Base-by-base conservation (phyloP, 1,140 invertebrate genomes). In the Galleria mellonella region DNA sequence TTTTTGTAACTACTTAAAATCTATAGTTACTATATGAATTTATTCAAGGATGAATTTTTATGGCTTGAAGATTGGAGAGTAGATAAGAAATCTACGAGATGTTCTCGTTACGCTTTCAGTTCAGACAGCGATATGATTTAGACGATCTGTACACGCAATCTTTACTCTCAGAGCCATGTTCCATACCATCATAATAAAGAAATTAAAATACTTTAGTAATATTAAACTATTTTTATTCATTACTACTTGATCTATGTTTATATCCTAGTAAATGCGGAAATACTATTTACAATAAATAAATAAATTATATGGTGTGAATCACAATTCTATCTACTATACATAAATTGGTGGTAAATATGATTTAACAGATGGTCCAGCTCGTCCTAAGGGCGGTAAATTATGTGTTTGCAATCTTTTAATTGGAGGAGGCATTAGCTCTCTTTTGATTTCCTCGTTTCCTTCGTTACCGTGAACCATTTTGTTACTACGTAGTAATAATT, bases 331-430 rank as follows among this genome's bases (percentile, higher is more conserved):
- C 35, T 43, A 40, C 60, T 72, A 82, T 53, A 72, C 62, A 54
- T 72, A 84, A 14, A 73, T 56, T 31, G 82, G 77, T 17, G 82
- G 82, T 47, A 81, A 47, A 52, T 85, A 85, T 32, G 61, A 75
- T 44, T 81, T 85, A 54, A 72, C 67, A 3, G 79, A 74, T 5
- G 82, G 82, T 11, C 82, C 82, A 4, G 82, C 79, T 17, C 78
- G 56, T 9, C 82, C 82, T 32, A 85, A 47, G 0, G 79, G 82
- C 13, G 79, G 82, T 46, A 77, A 37, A 53, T 45, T 58, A 62
- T 39, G 60, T 9, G 60, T 51, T 32, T 72, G 62, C 32, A 69
- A 54, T 11, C 48, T 62, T 52, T 72, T 75, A 27, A 68, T 42
- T 29, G 70, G 64, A 11, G 55, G 56, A 15, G 64, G 68, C 30